These are phyloP conservation scores for Octodonta nipae DNA, from an alignment of 2,888 invertebrate species.

Conservation along the genomic window DNA sequence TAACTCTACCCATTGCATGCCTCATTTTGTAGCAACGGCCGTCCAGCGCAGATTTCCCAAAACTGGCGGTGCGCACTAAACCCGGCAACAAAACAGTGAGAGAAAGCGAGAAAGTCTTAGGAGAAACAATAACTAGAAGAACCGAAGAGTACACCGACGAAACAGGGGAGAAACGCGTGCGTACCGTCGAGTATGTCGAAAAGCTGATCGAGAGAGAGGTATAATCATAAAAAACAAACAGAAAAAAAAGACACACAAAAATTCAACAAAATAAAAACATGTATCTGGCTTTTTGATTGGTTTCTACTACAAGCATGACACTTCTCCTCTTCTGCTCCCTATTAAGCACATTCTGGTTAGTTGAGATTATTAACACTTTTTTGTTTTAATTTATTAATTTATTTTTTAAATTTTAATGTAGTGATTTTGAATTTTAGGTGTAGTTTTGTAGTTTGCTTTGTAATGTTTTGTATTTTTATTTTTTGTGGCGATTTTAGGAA, in stretches of 20 bases:
- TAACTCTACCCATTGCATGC: conserved; percentile 30
- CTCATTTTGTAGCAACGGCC: conserved; percentile 41
- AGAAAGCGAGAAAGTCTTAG: conserved; percentile 79
- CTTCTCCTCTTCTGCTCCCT: conserved; percentile 15
- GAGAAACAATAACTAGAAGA: conserved; percentile 72
- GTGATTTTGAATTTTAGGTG: too few relatives aligned
- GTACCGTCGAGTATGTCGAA: conserved; percentile 88
- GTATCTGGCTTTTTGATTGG: too few relatives aligned
- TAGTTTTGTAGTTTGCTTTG: too few relatives aligned
- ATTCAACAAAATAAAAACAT: too few relatives aligned
- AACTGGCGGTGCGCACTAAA: conserved; percentile 77
- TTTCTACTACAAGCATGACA: conserved; percentile 23
- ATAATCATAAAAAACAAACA: conserved; percentile 35
- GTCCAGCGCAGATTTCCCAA: conserved; percentile 59
- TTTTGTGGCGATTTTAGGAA: too few relatives aligned
- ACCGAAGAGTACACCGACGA: conserved; percentile 83
- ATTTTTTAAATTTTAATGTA: too few relatives aligned
- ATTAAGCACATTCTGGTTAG: conserved; percentile 28
- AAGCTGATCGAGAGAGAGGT: conserved; percentile 93
- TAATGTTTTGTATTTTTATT: too few relatives aligned
- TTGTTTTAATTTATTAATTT: conserved; percentile 8
- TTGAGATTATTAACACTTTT: conserved; percentile 21
- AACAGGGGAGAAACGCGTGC: conserved; percentile 73
- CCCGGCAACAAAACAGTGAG: conserved; percentile 72
- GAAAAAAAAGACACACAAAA: too few relatives aligned